Evolutionary conservation across 2,888 invertebrate species (phyloP), one percentile per base, ranked within the genome.

Genomic region (Oscheius sp.): DNA sequence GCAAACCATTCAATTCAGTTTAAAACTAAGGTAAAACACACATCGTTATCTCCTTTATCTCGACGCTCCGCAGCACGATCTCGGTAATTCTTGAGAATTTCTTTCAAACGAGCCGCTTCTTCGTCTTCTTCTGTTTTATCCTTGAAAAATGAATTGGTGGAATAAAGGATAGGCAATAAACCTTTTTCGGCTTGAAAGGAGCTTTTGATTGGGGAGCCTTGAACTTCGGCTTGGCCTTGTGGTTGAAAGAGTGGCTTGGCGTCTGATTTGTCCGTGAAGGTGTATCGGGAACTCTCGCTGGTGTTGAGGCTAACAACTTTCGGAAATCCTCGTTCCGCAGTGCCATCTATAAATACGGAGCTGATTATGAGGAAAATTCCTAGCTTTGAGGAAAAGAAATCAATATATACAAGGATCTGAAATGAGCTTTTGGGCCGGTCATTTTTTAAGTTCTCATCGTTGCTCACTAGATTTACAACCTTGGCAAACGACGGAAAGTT

Each of bases 21-120:
- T 11, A 21, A 51, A 32, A 60, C 13, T 60, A 50, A 7, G 29
- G 13, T 32, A 60, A 47, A 72, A 72, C 77, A 71, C 32, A 80
- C 84, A 68, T 82, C 84, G 60, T 73, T 65, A 48, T 83, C 83
- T 57, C 84, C 83, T 53, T 85, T 86, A 57, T 85, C 88, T 10
- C 88, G 63, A 9, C 89, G 70, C 63, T 88, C 88, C n/a, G 85
- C 85, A 5, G 89, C 91, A 84, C 91, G 86, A 82, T 90, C 90
- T 21, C 90, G 81, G 76, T 90, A 89, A 57, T 87, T 88, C 70
- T 87, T 83, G 74, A 89, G 66, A 71, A 89, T 86, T 55, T 83
- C 81, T 47, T 78, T 81, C 51, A 89, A 75, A n/a, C 79, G 60
- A 21, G 81, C 83, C n/a, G 86, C 85, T 2, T 87, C 83, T 59